Conservation (phyloP, 2,797 vertebrate genomes). For the Muscicapa comitata region DNA sequence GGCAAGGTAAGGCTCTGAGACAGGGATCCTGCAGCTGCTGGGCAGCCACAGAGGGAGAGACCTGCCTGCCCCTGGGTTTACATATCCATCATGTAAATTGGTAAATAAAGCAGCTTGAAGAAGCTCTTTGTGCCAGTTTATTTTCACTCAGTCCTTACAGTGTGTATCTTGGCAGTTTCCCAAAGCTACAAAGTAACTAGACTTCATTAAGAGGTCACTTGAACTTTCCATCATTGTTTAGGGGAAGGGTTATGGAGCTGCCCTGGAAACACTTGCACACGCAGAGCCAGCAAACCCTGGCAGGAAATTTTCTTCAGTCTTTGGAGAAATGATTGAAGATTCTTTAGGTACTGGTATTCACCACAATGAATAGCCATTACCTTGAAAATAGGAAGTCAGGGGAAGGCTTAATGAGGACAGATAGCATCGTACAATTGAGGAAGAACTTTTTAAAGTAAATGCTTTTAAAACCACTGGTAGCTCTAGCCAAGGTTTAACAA, state of each 20-base stretch:
- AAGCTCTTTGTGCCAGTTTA: background rate
- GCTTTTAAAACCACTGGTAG: background rate
- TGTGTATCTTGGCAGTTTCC: slow-evolving; percentile 12
- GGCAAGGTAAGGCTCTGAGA: background rate
- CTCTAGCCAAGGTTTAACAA: background rate
- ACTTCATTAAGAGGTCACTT: background rate
- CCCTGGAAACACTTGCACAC: background rate
- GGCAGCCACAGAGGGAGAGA: background rate
- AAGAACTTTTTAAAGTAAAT: background rate
- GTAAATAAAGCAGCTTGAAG: background rate
- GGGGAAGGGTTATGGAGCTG: background rate
- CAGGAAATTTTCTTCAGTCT: background rate
- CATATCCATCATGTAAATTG: background rate
- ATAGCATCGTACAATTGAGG: background rate
- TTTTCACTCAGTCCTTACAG: background rate
- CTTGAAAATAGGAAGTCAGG: background rate
- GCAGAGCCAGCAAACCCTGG: background rate
- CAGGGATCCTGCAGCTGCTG: background rate
- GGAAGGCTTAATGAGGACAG: background rate
- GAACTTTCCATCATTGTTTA: background rate
- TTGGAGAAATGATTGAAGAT: background rate
- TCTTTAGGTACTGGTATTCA: background rate
- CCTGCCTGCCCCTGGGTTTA: background rate
- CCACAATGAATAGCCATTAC: background rate
- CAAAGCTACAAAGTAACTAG: background rate